Percentiles rank a stretch among this genome's conserved stretches.
Conservation (phyloP, 2,888 invertebrate genomes). For the Heliconius erato region DNA sequence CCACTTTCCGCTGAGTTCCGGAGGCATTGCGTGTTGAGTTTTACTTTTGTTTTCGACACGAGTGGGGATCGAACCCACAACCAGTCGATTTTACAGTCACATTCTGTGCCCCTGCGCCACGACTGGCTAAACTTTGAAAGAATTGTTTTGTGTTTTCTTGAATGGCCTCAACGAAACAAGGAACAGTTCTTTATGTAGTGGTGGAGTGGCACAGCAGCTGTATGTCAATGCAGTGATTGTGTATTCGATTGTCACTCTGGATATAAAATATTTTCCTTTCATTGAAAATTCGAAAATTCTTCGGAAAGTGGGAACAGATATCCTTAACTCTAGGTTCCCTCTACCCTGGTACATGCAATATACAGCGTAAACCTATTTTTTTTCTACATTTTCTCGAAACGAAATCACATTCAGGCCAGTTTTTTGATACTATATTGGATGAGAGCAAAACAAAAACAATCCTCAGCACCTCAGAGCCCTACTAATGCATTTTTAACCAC, state of each 20-base stretch:
- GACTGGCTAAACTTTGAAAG: too few relatives aligned
- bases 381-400: background rate
- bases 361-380: background rate
- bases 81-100: too few relatives aligned
- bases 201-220: background rate
- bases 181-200: too few relatives aligned
- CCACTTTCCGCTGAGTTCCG: too few relatives aligned
- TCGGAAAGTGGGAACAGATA: background rate
- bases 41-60: too few relatives aligned
- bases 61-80: too few relatives aligned
- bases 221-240: background rate
- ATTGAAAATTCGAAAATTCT: background rate
- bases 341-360: background rate
- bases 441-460: slow-evolving; percentile 30
- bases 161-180: too few relatives aligned
- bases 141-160: too few relatives aligned
- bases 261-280: background rate
- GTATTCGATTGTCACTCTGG: background rate
- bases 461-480: slow-evolving; percentile 29
- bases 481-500: slow-evolving; percentile 71
- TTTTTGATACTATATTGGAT: background rate
- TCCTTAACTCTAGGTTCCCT: background rate
- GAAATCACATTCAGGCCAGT: background rate
- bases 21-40: too few relatives aligned
- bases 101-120: too few relatives aligned